These are phyloP conservation scores for Nysson spinosus DNA, from an alignment of 2,888 invertebrate genomes.

Conservation along the genomic window DNA sequence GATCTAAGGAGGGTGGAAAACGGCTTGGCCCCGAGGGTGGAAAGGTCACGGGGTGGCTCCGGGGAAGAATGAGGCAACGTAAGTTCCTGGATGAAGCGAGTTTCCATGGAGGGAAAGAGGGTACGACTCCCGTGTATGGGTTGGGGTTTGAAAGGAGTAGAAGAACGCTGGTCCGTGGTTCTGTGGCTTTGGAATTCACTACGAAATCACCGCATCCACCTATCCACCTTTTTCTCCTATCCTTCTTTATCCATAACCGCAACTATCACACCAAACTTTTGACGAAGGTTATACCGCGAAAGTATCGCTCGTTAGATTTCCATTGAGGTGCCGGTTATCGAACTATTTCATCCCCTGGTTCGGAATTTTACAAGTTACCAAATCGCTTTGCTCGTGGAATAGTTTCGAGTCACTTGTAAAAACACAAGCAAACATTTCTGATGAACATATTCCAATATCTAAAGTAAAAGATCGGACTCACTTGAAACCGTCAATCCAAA, in stretches of 20 bases:
- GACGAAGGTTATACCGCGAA: conserved; percentile 39
- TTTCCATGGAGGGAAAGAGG: conserved; percentile 32
- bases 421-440: too few species aligned
- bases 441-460: too few species aligned
- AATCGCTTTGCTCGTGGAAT: too few species aligned
- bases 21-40: neutral
- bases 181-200: conserved; percentile 26
- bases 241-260: neutral
- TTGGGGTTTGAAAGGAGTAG: conserved; percentile 3
- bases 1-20: neutral
- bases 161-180: conserved; percentile 16
- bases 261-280: conserved; percentile 44
- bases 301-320: conserved; percentile 61
- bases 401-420: too few species aligned
- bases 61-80: conserved; percentile 52
- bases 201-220: conserved; percentile 46
- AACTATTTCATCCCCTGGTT: conserved; percentile 8
- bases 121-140: neutral
- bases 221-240: neutral
- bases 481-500: too few species aligned
- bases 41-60: conserved; percentile 27
- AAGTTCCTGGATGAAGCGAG: conserved; percentile 52
- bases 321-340: conserved; percentile 46
- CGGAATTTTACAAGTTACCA: too few species aligned
- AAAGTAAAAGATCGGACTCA: too few species aligned